These are phyloP conservation scores for Dolichallabes microphthalmus DNA, from an alignment of 2,113 vertebrate genomes.

Conservation along the genomic window DNA sequence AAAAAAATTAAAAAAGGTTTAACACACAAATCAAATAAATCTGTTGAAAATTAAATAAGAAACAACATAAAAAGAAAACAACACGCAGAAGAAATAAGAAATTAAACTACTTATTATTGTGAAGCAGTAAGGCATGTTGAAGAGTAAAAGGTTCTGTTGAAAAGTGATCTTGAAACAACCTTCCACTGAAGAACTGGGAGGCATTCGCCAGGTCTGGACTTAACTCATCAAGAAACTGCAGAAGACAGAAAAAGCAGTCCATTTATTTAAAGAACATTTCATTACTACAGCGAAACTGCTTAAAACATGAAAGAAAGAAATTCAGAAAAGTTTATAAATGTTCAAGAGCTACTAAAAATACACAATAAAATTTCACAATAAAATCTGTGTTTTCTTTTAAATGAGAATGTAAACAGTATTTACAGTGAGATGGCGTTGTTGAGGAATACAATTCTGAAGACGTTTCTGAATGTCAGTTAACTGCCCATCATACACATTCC, in stretches of 20 bases:
- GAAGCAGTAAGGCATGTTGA: slow-evolving; percentile 49
- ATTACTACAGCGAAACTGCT: no score
- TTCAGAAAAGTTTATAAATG: neutral
- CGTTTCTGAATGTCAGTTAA: neutral
- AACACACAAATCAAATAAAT: slow-evolving; percentile 1
- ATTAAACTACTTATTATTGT: slow-evolving; percentile 16
- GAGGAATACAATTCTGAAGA: no score
- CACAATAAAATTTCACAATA: neutral
- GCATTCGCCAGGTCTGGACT: slow-evolving; percentile 47
- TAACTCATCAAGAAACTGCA: slow-evolving; percentile 92
- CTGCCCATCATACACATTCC: neutral
- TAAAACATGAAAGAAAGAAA: neutral
- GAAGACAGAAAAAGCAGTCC: slow-evolving; percentile 39
- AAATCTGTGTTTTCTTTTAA: no score
- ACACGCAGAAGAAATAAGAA: slow-evolving; percentile 1
- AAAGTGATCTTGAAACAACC: slow-evolving; percentile 1
- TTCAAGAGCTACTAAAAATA: neutral
- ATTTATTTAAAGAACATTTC: neutral
- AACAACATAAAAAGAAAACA: neutral
- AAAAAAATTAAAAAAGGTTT: slow-evolving; percentile 15
- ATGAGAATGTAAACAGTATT: neutral
- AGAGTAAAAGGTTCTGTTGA: slow-evolving; percentile 44
- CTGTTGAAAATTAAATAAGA: neutral
- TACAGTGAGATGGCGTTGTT: neutral
- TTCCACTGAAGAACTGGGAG: slow-evolving; percentile 10